These are phyloP conservation scores for Erpornis zantholeuca DNA, from an alignment of 2,113 vertebrate species.

Conservation along the genomic window DNA sequence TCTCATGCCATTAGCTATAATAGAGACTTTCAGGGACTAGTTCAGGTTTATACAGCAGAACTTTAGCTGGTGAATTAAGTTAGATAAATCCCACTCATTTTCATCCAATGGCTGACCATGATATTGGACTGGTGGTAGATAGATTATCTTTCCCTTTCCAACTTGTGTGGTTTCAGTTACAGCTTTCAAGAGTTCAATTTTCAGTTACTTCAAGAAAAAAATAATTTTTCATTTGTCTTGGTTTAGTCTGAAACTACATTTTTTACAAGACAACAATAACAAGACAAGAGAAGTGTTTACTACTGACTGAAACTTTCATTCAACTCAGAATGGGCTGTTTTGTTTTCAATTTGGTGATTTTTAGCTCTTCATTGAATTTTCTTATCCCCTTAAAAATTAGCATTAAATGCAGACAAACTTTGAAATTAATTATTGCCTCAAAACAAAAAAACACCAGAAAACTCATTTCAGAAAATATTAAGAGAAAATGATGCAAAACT, in stretches of 20 bases:
- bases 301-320: conserved; percentile 36
- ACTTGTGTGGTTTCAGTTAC: conserved; percentile 21
- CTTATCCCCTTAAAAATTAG: background rate
- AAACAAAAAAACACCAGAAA: background rate
- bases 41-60: background rate
- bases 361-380: background rate
- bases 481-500: background rate
- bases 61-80: background rate
- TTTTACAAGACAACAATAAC: conserved; percentile 27
- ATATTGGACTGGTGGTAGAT: background rate
- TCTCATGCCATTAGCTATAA: background rate
- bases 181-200: conserved; percentile 19
- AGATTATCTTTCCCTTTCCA: conserved; percentile 1
- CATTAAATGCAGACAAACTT: background rate
- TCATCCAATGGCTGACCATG: background rate
- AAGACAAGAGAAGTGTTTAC: conserved; percentile 40
- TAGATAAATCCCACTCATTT: background rate
- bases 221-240: conserved; percentile 10
- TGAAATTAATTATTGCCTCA: background rate
- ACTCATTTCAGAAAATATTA: background rate
- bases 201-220: conserved; percentile 19
- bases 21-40: background rate
- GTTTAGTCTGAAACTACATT: conserved; percentile 6
- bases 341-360: background rate
- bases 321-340: background rate